Evolutionary conservation across 2,888 invertebrate genomes (phyloP).

Genomic region (Synergus laeviventris): DNA sequence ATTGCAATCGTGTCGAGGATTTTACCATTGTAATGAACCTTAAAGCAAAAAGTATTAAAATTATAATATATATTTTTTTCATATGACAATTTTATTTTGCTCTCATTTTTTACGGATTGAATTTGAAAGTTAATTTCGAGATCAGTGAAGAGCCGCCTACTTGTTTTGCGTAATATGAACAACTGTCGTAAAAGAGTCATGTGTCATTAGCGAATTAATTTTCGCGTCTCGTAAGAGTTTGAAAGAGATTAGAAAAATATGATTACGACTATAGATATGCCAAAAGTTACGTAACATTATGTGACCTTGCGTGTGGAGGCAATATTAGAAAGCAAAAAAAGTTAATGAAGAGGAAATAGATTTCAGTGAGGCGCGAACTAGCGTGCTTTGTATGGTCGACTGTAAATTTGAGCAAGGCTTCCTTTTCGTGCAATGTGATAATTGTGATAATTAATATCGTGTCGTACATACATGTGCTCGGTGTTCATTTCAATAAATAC

Average conservation of each 20-base stretch:
- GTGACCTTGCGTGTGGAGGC: not conserved
- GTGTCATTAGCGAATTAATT: slow-evolving; percentile 16
- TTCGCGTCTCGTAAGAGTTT: not conserved
- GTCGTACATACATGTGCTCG: slow-evolving; percentile 42
- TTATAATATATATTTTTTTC: not conserved
- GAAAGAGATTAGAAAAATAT: not conserved
- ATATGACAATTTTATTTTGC: not conserved
- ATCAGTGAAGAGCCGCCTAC: not conserved
- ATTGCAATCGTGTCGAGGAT: not conserved
- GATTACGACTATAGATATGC: not conserved
- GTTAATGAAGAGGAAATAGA: slow-evolving; percentile 17
- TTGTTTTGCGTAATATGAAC: slow-evolving; percentile 24
- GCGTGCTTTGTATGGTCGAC: slow-evolving; percentile 43
- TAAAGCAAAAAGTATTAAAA: not conserved
- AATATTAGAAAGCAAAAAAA: not conserved
- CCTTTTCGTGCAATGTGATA: slow-evolving; percentile 49
- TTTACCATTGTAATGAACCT: not conserved
- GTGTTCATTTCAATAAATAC: slow-evolving; percentile 14
- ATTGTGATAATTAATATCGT: slow-evolving; percentile 60
- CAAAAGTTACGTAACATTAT: not conserved
- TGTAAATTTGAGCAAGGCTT: slow-evolving; percentile 58
- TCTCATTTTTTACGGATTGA: not conserved
- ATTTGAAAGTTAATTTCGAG: not conserved
- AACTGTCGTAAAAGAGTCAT: not conserved
- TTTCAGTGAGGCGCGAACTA: not conserved